A percentile compares a stretch with the other conserved stretches of the same genome.
Conservation (phyloP, 2,797 vertebrate genomes). For the Tragelaphus eurycerus region DNA sequence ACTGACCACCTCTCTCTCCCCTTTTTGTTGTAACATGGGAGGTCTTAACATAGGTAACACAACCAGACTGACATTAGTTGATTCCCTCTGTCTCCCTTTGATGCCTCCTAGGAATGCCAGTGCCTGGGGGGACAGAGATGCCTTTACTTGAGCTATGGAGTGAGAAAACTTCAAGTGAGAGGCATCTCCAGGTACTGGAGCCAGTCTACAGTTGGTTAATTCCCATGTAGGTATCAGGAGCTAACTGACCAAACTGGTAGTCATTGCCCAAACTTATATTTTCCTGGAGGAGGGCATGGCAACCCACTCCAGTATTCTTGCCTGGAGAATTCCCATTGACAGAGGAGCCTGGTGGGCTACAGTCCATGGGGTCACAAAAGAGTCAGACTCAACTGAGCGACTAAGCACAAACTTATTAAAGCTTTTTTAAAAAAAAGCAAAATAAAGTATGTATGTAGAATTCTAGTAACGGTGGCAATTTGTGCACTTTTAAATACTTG, state of each 20-base stretch:
- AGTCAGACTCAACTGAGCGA: not conserved
- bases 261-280: not conserved
- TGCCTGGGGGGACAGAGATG: conserved; percentile 6
- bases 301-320: not conserved
- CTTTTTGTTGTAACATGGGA: not conserved
- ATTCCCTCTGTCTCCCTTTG: not conserved
- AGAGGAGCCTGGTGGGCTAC: not conserved
- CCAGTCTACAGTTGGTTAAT: not conserved
- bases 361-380: not conserved
- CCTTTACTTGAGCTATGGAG: conserved; percentile 8
- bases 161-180: not conserved
- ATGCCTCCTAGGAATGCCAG: conserved; percentile 22
- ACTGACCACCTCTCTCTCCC: not conserved
- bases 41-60: not conserved
- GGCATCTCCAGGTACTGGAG: not conserved
- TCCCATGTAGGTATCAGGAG: not conserved
- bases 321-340: not conserved
- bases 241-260: not conserved
- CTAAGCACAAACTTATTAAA: not conserved
- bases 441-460: not conserved
- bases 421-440: not conserved
- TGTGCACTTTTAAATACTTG: not conserved
- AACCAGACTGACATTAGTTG: not conserved
- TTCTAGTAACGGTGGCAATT: not conserved
- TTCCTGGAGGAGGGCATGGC: not conserved